Evolutionary conservation across 2,113 vertebrate species (phyloP), one percentile per base, ranked within the genome.

Genomic region (Tychaedon coryphoeus): DNA sequence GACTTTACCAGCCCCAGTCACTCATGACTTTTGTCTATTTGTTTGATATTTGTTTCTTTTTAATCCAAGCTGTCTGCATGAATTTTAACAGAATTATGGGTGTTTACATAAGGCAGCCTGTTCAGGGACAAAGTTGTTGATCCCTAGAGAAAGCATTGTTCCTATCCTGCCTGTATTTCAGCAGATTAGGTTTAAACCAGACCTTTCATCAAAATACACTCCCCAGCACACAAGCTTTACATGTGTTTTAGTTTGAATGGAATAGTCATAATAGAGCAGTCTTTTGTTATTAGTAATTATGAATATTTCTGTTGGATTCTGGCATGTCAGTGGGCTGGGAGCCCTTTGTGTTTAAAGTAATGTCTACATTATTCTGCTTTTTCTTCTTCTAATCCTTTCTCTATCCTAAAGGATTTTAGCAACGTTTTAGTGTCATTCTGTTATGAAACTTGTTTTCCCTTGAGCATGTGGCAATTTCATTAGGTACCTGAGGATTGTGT

Each of bases 81-180:
- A 91, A 94, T 96, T 95, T 95, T 94, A 90, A 92, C 94, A 92
- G 92, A 94, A 92, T 96, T 96, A 92, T 9, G 84, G 74, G 86
- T 97, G 94, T 96, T 96, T 96, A 95, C 74, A 82, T 93, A 92
- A 95, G 74, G 64, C 94, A 92, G 86, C 19, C 95, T 91, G 96
- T 70, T 95, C 89, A 91, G 92, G 81, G 92, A 96, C 91, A 90
- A 91, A 95, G 92, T 93, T 96, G 94, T 80, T 83, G 95, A 93
- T 96, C 96, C 92, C 96, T 34, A 70, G 95, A 92, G 93, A 86
- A 95, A 76, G 92, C 70, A 92, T 90, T 96, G 94, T 92, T 96
- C 87, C 92, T 69, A 88, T 85, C 92, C 86, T 92, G 91, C 22
- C 91, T 94, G 92, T 62, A 87, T 95, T 95, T 79, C 80, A 91